Conservation (phyloP, 2,888 invertebrate species). For the Nowickia ferox region DNA sequence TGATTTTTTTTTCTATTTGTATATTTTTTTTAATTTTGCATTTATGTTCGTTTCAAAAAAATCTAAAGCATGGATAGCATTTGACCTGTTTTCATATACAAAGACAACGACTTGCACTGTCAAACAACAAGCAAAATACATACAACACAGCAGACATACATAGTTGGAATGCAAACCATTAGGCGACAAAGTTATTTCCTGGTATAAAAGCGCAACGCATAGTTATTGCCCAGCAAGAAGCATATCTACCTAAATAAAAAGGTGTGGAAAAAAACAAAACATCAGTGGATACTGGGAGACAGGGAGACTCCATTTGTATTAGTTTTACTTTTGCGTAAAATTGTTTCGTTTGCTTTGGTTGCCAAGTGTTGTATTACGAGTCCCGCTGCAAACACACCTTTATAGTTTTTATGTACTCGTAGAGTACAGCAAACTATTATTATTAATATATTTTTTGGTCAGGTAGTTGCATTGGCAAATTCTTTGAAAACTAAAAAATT, state of each 20-base stretch:
- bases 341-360: slow-evolving; percentile 40
- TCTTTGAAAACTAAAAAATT: slow-evolving; percentile 1
- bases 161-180: slow-evolving; percentile 53
- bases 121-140: slow-evolving; percentile 23
- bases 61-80: slow-evolving; percentile 27
- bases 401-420: slow-evolving; percentile 15
- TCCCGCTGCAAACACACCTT: slow-evolving; percentile 46
- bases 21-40: background rate
- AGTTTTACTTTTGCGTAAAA: slow-evolving; percentile 58
- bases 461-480: slow-evolving; percentile 5
- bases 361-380: slow-evolving; percentile 58
- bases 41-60: slow-evolving; percentile 11
- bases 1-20: slow-evolving; percentile 12
- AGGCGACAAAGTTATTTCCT: slow-evolving; percentile 68
- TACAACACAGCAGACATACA: slow-evolving; percentile 3
- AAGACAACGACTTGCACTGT: slow-evolving; percentile 3
- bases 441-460: background rate
- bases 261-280: background rate
- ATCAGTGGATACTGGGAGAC: background rate
- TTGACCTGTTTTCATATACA: slow-evolving; percentile 46
- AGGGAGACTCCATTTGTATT: background rate
- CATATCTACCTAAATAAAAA: slow-evolving; percentile 12
- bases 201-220: slow-evolving; percentile 41
- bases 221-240: slow-evolving; percentile 25
- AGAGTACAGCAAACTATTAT: background rate